phyloP scores from a whole-genome alignment of 2,797 vertebrate species.

The Ambastaia sidthimunki region DNA sequence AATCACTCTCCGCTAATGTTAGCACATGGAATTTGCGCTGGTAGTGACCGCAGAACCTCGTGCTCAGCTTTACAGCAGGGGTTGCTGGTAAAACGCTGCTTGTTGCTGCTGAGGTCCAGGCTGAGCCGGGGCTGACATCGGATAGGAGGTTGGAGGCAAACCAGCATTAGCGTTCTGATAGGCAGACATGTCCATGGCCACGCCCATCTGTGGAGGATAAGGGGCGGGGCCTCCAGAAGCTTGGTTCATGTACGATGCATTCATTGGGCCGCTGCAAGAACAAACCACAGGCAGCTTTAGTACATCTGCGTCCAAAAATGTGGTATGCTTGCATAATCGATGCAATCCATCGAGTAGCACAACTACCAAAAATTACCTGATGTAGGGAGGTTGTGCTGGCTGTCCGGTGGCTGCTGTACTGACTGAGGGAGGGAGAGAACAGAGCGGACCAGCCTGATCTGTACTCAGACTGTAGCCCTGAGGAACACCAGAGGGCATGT shows the following conservation, averaged over 20 bases:
- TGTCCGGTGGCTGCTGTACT: conserved; percentile 80
- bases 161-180: conserved; percentile 81
- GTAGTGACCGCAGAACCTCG: conserved; percentile 43
- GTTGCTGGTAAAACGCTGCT: conserved; percentile 89
- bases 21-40: conserved; percentile 48
- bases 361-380: conserved; percentile 77
- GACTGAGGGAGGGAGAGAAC: conserved; percentile 82
- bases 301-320: no score
- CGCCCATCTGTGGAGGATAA: conserved; percentile 80
- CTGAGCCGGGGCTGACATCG: conserved; percentile 76
- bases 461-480: conserved; percentile 81
- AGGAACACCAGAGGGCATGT: conserved; percentile 81
- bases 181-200: conserved; percentile 84
- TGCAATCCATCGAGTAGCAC: no score
- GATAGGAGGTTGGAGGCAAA: conserved; percentile 83
- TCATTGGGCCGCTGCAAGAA: conserved; percentile 79
- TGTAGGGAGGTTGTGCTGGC: conserved; percentile 79
- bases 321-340: no score
- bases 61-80: conserved; percentile 82
- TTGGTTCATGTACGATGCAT: conserved; percentile 82
- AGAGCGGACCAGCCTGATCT: conserved; percentile 84
- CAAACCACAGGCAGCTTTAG: neutral
- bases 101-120: conserved; percentile 80
- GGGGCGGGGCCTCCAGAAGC: conserved; percentile 66
- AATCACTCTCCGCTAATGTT: conserved; percentile 39